Evolutionary conservation across 2,113 vertebrate genomes (phyloP).

Genomic region (Planiliza haematocheilus): DNA sequence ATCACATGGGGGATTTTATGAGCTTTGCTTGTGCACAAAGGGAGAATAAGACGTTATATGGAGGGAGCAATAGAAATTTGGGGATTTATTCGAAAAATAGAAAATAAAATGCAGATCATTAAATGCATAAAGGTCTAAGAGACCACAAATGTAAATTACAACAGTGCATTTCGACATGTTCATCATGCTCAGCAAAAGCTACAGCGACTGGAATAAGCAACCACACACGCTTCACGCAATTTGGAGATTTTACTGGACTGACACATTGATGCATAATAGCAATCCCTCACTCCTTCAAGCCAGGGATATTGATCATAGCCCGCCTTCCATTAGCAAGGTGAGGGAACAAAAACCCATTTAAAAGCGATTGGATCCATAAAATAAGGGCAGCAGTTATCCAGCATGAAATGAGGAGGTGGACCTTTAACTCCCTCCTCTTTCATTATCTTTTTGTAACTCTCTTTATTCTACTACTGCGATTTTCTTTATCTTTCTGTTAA

Average conservation of each 20-base stretch:
- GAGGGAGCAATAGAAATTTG: no score
- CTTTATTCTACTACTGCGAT: slow-evolving; percentile 1
- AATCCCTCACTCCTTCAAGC: slow-evolving; percentile 48
- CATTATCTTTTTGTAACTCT: slow-evolving; percentile 29
- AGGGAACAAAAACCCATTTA: slow-evolving; percentile 44
- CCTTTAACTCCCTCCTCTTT: slow-evolving; percentile 27
- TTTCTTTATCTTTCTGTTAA: slow-evolving; percentile 3
- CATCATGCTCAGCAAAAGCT: slow-evolving; percentile 24
- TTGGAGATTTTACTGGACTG: slow-evolving; percentile 47
- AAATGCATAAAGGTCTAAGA: no score
- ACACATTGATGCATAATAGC: slow-evolving; percentile 54
- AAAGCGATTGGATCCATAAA: slow-evolving; percentile 51
- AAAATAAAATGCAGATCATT: no score
- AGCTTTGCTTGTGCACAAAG: no score
- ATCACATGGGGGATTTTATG: no score
- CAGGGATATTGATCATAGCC: slow-evolving; percentile 38
- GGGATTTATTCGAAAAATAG: no score
- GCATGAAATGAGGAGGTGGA: slow-evolving; percentile 40
- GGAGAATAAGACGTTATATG: no score
- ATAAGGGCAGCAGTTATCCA: slow-evolving; percentile 37
- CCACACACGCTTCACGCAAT: slow-evolving; percentile 30
- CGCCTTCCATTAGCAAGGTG: slow-evolving; percentile 41
- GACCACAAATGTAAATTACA: slow-evolving; percentile 11
- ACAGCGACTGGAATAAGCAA: slow-evolving; percentile 5
- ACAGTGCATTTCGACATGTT: neutral